Evolutionary conservation across 2,797 vertebrate genomes (phyloP).

Genomic region (Aldrovandia affinis): DNA sequence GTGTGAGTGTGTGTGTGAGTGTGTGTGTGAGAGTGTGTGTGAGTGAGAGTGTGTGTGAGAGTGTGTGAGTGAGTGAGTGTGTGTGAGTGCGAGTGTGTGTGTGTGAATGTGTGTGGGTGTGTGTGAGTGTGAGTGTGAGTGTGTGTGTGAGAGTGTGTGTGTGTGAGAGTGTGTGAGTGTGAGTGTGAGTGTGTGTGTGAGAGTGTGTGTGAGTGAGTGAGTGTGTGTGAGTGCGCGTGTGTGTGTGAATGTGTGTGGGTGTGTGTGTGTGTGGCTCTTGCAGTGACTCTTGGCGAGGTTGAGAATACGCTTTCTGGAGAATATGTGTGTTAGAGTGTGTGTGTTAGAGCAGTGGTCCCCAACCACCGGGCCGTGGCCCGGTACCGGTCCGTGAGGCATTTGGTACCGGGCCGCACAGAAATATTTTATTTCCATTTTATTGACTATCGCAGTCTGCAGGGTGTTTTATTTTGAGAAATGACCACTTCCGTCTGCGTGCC

Average conservation of each 20-base stretch:
- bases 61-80: constrained; percentile 29
- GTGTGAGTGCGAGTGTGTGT: neutral
- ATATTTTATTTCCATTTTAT: no score
- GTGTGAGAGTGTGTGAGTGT: constrained; percentile 20
- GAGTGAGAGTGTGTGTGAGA: constrained; percentile 19
- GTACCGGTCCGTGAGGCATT: no score
- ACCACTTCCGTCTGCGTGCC: no score
- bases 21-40: constrained; percentile 1
- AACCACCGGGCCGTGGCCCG: no score
- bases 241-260: neutral
- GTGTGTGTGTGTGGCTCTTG: neutral
- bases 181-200: constrained; percentile 24
- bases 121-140: constrained; percentile 53
- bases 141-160: constrained; percentile 36
- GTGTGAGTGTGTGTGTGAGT: no score
- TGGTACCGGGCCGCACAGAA: no score
- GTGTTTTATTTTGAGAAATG: no score
- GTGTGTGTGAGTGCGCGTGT: neutral
- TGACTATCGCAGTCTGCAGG: no score
- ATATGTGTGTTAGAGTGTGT: no score
- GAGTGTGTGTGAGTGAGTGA: neutral
- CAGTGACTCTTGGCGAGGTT: neutral
- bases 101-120: constrained; percentile 48
- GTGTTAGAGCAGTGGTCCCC: no score
- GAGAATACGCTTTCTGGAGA: neutral